Percentiles rank a stretch among this genome's conserved stretches.
phyloP scores from a whole-genome alignment of 2,888 invertebrate genomes.

The Drosophila birchii region DNA sequence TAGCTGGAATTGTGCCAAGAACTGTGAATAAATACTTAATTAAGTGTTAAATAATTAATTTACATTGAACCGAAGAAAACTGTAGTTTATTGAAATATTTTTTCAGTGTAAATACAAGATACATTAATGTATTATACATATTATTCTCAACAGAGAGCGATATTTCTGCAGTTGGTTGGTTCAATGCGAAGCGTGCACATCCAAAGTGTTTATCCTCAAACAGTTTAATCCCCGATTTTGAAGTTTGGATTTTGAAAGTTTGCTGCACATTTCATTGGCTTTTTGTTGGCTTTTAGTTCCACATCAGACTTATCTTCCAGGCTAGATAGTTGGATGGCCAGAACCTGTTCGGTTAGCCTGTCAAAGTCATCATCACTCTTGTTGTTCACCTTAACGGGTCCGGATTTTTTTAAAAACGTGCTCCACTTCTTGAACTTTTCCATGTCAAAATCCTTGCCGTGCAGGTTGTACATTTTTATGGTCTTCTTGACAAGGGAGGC shows the following conservation, averaged over 20 bases:
- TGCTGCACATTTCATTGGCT: slow-evolving; percentile 42
- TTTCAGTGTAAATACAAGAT: slow-evolving; percentile 3
- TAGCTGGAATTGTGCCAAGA: too few species aligned
- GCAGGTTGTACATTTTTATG: slow-evolving; percentile 57
- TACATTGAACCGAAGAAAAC: slow-evolving; percentile 5
- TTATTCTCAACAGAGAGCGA: not conserved
- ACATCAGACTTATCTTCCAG: not conserved
- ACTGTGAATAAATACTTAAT: too few species aligned
- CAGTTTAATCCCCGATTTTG: too few species aligned
- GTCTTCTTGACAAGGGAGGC: slow-evolving; percentile 42
- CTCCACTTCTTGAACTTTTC: slow-evolving; percentile 37
- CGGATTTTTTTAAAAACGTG: slow-evolving; percentile 26
- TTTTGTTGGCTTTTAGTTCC: not conserved
- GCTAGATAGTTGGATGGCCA: slow-evolving; percentile 7
- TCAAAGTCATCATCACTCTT: slow-evolving; percentile 24
- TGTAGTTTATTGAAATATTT: slow-evolving; percentile 18
- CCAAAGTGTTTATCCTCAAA: too few species aligned
- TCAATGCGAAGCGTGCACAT: not conserved
- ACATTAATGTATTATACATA: not conserved
- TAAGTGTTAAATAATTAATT: not conserved
- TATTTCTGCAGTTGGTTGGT: slow-evolving; percentile 6
- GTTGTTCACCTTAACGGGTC: not conserved
- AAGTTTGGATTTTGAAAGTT: too few species aligned
- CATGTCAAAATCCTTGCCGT: slow-evolving; percentile 54
- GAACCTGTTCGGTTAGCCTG: slow-evolving; percentile 35